Evolutionary conservation across 2,888 invertebrate species (phyloP).

Genomic region (Bembecia ichneumoniformis): DNA sequence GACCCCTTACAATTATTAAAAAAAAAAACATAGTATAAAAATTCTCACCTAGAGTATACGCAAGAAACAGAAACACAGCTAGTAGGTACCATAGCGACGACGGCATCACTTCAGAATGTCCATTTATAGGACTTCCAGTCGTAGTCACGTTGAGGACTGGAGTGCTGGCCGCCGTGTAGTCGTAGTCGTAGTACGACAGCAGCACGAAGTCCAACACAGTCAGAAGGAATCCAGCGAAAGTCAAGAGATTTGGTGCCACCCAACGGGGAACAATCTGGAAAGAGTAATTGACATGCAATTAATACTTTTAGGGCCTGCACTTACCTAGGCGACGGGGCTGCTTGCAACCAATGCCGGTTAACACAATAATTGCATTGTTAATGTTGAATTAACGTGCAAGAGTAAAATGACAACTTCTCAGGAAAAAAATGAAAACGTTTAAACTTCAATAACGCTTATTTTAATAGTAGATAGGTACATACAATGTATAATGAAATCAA

Average conservation of each 20-base stretch:
- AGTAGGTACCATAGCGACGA: slow-evolving; percentile 88
- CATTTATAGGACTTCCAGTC: slow-evolving; percentile 31
- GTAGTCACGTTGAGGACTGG: slow-evolving; percentile 41
- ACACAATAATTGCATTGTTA: too few relatives aligned
- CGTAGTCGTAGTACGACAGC: slow-evolving; percentile 89
- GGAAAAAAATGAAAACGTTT: too few relatives aligned
- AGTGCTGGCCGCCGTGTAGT: slow-evolving; percentile 82
- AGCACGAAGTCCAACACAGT: slow-evolving; percentile 89
- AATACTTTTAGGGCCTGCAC: too few relatives aligned
- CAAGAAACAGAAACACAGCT: slow-evolving; percentile 91
- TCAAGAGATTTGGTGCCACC: slow-evolving; percentile 97
- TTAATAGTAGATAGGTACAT: too few relatives aligned
- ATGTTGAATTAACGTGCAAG: too few relatives aligned
- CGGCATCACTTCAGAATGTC: slow-evolving; percentile 75
- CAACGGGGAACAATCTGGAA: slow-evolving; percentile 91
- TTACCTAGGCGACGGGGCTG: too few relatives aligned
- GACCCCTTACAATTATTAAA: too few relatives aligned
- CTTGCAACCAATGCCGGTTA: too few relatives aligned
- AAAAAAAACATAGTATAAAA: neutral
- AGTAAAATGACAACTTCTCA: too few relatives aligned
- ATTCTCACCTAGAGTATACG: slow-evolving; percentile 92
- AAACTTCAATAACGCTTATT: too few relatives aligned
- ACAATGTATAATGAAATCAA: too few relatives aligned
- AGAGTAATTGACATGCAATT: neutral
- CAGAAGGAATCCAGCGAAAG: slow-evolving; percentile 94